phyloP scores from a whole-genome alignment of 2,113 vertebrate genomes.

The Tachycineta bicolor region DNA sequence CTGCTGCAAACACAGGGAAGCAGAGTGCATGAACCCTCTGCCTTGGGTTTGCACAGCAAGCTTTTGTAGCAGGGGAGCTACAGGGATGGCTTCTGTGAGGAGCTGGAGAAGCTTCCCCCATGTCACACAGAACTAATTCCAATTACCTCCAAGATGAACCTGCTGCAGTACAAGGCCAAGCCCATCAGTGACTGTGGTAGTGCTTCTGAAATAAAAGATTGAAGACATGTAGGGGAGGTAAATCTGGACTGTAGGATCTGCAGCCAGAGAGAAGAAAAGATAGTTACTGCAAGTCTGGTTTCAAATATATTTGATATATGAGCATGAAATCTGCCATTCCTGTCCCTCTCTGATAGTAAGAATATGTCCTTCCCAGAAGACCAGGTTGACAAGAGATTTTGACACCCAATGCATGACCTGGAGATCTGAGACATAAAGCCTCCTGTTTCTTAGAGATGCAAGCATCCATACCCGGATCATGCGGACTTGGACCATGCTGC shows the following conservation, averaged over 20 bases:
- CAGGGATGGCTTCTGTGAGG: neutral
- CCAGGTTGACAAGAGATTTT: neutral
- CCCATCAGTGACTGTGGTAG: neutral
- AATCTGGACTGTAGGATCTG: neutral
- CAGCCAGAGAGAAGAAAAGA: neutral
- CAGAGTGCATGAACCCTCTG: neutral
- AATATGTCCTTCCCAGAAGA: neutral
- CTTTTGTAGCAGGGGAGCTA: neutral
- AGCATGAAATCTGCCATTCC: neutral
- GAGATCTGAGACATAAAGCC: neutral
- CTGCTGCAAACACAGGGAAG: neutral
- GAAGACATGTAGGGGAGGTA: accelerated
- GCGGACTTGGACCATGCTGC: neutral
- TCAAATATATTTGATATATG: neutral
- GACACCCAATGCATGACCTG: neutral
- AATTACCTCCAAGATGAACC: neutral
- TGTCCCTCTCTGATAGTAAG: neutral
- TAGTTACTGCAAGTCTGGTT: neutral
- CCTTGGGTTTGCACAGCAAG: neutral
- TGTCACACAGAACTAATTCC: neutral
- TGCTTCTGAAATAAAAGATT: neutral
- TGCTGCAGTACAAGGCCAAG: neutral
- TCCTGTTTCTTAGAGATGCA: neutral
- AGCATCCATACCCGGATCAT: neutral
- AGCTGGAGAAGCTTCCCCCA: neutral